These are phyloP conservation scores for Nasonia oneida DNA, from an alignment of 2,888 invertebrate species.

Conservation along the genomic window DNA sequence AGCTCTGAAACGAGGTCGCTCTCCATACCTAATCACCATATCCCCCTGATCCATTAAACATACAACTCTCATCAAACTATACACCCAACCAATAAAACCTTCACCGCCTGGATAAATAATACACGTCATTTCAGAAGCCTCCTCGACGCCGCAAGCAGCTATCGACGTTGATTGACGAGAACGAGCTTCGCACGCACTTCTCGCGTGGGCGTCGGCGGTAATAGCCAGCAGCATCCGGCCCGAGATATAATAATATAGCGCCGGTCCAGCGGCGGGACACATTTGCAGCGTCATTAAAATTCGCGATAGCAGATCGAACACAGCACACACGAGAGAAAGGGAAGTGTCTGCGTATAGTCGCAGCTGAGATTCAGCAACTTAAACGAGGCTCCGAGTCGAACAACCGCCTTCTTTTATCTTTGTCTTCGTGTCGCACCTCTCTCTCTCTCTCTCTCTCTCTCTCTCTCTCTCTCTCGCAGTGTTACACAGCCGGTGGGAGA, in stretches of 20 bases:
- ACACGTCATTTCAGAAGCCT: too few species aligned
- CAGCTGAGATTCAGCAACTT: constrained; percentile 50
- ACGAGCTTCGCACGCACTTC: constrained; percentile 34
- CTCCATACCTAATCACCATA: not conserved
- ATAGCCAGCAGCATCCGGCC: constrained; percentile 75
- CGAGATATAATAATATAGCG: constrained; percentile 75
- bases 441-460: too few species aligned
- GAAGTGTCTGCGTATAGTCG: constrained; percentile 69
- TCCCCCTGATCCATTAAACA: not conserved
- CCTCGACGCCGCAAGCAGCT: too few species aligned
- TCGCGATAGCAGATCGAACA: constrained; percentile 79
- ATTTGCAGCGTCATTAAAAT: constrained; percentile 80
- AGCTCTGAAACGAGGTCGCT: not conserved
- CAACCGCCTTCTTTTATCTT: constrained; percentile 35
- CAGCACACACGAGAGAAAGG: constrained; percentile 48
- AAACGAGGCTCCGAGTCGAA: constrained; percentile 45
- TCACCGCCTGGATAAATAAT: too few species aligned
- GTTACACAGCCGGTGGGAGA: too few species aligned
- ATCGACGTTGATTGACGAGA: constrained; percentile 63
- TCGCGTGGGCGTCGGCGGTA: constrained; percentile 31
- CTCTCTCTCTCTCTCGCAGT: not conserved
- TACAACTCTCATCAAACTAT: not conserved
- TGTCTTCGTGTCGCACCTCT: not conserved
- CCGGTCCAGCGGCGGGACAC: constrained; percentile 73
- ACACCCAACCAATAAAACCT: not conserved